These are phyloP conservation scores for Adela reaumurella DNA, from an alignment of 2,888 invertebrate species.

Conservation along the genomic window DNA sequence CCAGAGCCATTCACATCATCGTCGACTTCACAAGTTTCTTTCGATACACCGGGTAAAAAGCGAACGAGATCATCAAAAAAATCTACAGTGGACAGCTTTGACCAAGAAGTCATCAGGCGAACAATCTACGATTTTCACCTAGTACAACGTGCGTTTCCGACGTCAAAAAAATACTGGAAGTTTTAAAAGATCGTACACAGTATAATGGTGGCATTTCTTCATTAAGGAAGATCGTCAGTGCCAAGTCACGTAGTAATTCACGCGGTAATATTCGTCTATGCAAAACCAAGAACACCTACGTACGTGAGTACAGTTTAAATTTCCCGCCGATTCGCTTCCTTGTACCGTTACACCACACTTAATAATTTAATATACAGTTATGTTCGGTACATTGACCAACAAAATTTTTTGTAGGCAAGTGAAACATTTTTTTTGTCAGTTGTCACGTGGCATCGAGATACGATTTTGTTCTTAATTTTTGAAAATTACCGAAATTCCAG, in stretches of 20 bases:
- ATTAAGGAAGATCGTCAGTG: neutral
- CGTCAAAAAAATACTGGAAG: slow-evolving; percentile 4
- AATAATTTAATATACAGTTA: too few species aligned
- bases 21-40: slow-evolving; percentile 2
- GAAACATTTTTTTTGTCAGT: too few species aligned
- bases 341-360: too few species aligned
- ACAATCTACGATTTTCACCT: slow-evolving; percentile 4
- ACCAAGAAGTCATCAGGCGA: slow-evolving; percentile 5
- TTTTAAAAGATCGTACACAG: slow-evolving; percentile 3
- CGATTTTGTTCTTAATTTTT: too few species aligned
- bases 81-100: slow-evolving; percentile 2
- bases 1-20: slow-evolving; percentile 1
- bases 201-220: slow-evolving; percentile 1
- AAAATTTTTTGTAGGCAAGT: too few species aligned
- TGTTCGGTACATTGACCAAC: too few species aligned
- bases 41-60: slow-evolving; percentile 3
- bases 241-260: too few species aligned
- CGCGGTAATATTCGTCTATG: neutral
- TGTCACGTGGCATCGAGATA: too few species aligned
- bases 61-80: slow-evolving; percentile 1
- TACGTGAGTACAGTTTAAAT: too few species aligned
- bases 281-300: too few species aligned
- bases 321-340: neutral
- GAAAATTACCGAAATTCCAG: too few species aligned
- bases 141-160: slow-evolving; percentile 3